Percentiles rank a stretch among this genome's conserved stretches.
phyloP scores from a whole-genome alignment of 2,888 invertebrate species.

The Leptinotarsa tumamoca region DNA sequence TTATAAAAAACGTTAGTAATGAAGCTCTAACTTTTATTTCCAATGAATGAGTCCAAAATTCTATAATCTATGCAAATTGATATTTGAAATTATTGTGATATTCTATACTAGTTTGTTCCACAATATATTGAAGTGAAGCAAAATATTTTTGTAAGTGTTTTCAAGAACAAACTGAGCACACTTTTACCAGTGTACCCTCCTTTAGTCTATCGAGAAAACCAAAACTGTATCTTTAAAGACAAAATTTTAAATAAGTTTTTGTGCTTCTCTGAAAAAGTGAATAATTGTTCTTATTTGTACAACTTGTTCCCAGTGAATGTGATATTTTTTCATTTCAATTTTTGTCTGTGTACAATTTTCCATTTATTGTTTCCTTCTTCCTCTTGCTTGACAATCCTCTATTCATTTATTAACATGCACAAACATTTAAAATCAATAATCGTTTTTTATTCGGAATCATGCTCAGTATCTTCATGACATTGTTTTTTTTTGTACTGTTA shows the following conservation, averaged over 20 bases:
- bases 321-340: conserved; percentile 14
- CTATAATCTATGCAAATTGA: neutral
- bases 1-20: too few species aligned
- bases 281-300: neutral
- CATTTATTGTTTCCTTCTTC: neutral
- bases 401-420: neutral
- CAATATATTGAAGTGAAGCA: too few species aligned
- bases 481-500: too few species aligned
- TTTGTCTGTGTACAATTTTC: neutral
- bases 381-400: neutral
- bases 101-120: neutral
- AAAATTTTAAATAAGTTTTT: neutral
- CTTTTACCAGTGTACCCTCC: too few species aligned
- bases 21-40: too few species aligned
- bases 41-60: too few species aligned
- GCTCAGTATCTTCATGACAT: too few species aligned
- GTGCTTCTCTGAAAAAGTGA: neutral
- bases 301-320: conserved; percentile 4
- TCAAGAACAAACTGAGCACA: too few species aligned
- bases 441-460: too few species aligned
- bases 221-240: neutral
- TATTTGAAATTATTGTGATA: neutral
- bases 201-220: neutral
- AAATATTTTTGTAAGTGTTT: too few species aligned
- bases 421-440: too few species aligned